These are phyloP conservation scores for Dinothrombium tinctorium DNA, from an alignment of 1,140 invertebrate species.

Conservation along the genomic window DNA sequence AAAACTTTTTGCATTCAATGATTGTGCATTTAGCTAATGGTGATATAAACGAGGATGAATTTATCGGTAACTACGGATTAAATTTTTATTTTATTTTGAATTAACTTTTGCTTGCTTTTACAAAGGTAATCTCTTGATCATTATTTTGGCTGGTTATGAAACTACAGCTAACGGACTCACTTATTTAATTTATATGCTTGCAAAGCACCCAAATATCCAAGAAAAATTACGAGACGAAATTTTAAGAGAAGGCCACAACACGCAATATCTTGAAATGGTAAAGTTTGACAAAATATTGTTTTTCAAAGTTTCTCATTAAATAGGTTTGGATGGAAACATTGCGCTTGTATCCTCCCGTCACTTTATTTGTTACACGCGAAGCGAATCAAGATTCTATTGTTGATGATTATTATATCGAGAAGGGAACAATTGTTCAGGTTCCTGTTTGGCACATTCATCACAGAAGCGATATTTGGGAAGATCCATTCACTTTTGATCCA, in stretches of 20 bases:
- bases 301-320: constrained; percentile 1
- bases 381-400: constrained; percentile 15
- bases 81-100: too few species aligned
- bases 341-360: constrained; percentile 18
- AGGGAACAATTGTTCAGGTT: constrained; percentile 17
- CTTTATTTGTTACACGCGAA: constrained; percentile 12
- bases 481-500: constrained; percentile 22
- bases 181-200: constrained; percentile 21
- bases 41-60: neutral
- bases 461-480: constrained; percentile 19
- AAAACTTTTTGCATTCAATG: constrained; percentile 1
- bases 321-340: constrained; percentile 14
- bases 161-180: constrained; percentile 24
- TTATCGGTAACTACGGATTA: constrained; percentile 5
- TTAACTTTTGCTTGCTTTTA: too few species aligned
- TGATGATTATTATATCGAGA: constrained; percentile 17
- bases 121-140: too few species aligned
- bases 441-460: constrained; percentile 20
- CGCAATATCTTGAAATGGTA: neutral
- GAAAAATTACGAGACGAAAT: constrained; percentile 20
- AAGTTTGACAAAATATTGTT: neutral
- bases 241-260: neutral
- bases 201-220: constrained; percentile 22
- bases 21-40: neutral
- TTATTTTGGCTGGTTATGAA: constrained; percentile 26